Base-by-base conservation (phyloP, 2,797 vertebrate genomes). In the Ciconia nigra region DNA sequence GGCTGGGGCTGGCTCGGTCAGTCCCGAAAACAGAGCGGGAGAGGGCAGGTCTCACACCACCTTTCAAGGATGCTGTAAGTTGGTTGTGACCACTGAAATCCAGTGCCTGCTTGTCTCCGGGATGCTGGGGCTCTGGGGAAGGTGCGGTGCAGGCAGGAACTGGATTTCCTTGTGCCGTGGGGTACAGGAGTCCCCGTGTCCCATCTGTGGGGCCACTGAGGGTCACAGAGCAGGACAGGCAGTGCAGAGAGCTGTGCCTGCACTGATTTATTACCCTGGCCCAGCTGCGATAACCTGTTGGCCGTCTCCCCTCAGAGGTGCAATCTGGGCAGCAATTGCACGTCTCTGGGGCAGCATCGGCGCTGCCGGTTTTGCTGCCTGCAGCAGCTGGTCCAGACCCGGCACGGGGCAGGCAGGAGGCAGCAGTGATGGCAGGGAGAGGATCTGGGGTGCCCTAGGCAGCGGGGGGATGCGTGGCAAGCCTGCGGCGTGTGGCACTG, bases 1-100 rank as follows among this genome's bases (percentile, higher is more conserved):
- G 1, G 10, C 31, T 2, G 3, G 33, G 29, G 7, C 19, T 2
- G 19, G n/a, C 17, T 7, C 18, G 4, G 15, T 39, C 1, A 0
- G 17, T 29, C 29, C 46, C 4, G 3, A 21, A 39, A 47, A 55
- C 37, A 2, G 73, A 37, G 67, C 3, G 1, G 80, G 63, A 35
- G 55, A 29, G 67, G 51, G 18, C 29, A 17, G 66, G 57, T 26
- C 37, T 39, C 5, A 25, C 13, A 33, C 3, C 81, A 5, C 49
- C 9, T 37, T 10, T 17, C 13, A 0, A 15, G 58, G 82, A 6
- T 17, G 54, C 47, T 13, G 42, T 0, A 6, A 31, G 17, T 24
- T 5, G 44, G 6, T 11, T 35, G 18, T 8, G 10, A 44, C 11
- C 22, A 5, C 52, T 22, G 57, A 42, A 35, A 14, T 20, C 41